Evolutionary conservation across 2,113 vertebrate species (phyloP).

Genomic region (Rostratula benghalensis): DNA sequence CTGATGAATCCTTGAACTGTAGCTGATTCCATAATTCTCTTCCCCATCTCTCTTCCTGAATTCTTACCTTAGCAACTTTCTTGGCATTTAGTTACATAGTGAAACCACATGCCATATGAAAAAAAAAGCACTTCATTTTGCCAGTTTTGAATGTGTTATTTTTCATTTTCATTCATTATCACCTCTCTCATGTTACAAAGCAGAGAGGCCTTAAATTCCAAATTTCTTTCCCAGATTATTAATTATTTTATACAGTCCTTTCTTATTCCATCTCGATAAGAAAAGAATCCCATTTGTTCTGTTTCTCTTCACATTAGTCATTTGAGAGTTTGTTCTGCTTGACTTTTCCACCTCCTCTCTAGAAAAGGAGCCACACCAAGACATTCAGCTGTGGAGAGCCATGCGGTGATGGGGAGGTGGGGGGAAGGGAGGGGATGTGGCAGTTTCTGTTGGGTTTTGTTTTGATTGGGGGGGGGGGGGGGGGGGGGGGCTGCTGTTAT

Average conservation of each 20-base stretch:
- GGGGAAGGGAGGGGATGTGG: not conserved
- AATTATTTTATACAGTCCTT: not conserved
- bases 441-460: not conserved
- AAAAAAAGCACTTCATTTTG: not conserved
- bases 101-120: not conserved
- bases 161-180: slow-evolving; percentile 31
- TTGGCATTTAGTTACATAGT: not conserved
- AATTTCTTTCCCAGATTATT: not conserved
- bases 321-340: not conserved
- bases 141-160: not conserved
- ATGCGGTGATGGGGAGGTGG: not conserved
- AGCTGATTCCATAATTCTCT: not conserved
- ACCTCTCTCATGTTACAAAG: not conserved
- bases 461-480: too few species aligned
- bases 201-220: not conserved
- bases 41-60: not conserved
- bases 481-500: too few species aligned
- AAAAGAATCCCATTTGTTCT: not conserved
- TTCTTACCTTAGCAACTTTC: not conserved
- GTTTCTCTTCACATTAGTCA: not conserved
- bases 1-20: not conserved
- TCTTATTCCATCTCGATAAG: not conserved
- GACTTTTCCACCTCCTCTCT: not conserved
- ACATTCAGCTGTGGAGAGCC: not conserved
- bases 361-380: not conserved